A percentile compares a stretch with the other conserved stretches of the same genome.
phyloP scores from a whole-genome alignment of 2,888 invertebrate genomes.

The Odontothrips loti region DNA sequence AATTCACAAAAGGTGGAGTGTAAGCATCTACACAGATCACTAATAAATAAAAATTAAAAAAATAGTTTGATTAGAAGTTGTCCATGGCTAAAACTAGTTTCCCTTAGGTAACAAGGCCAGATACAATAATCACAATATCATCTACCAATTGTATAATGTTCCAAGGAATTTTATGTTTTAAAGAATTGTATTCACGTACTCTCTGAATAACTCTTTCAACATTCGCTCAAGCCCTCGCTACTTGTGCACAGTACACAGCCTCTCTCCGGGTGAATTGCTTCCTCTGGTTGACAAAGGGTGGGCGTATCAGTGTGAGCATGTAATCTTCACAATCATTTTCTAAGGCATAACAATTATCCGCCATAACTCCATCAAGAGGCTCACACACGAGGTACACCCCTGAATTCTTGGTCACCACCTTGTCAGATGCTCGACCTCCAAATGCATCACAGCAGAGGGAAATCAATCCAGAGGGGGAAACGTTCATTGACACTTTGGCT shows the following conservation, averaged over 20 bases:
- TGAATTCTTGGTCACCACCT: slow-evolving; percentile 27
- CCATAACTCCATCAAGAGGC: slow-evolving; percentile 28
- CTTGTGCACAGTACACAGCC: background rate
- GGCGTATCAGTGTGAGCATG: background rate
- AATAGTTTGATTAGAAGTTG: background rate
- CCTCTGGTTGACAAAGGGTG: background rate
- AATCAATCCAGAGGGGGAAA: slow-evolving; percentile 30
- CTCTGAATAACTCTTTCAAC: slow-evolving; percentile 30
- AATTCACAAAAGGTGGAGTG: no score
- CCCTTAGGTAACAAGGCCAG: background rate
- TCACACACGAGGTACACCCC: slow-evolving; percentile 28
- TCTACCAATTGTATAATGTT: background rate
- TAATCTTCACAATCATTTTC: slow-evolving; percentile 9
- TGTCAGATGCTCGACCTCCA: slow-evolving; percentile 30
- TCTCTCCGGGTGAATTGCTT: background rate
- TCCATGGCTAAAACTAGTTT: background rate
- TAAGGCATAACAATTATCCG: slow-evolving; percentile 29
- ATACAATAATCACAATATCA: background rate
- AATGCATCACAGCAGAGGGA: slow-evolving; percentile 29
- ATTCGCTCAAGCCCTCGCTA: slow-evolving; percentile 31
- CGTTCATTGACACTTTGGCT: slow-evolving; percentile 29
- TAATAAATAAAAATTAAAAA: background rate
- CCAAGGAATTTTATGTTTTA: background rate
- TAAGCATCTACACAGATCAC: no score
- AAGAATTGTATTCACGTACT: no score